Evolutionary conservation across 2,888 invertebrate genomes (phyloP), one percentile per base, ranked within the genome.

Genomic region (Darwinula stevensoni): DNA sequence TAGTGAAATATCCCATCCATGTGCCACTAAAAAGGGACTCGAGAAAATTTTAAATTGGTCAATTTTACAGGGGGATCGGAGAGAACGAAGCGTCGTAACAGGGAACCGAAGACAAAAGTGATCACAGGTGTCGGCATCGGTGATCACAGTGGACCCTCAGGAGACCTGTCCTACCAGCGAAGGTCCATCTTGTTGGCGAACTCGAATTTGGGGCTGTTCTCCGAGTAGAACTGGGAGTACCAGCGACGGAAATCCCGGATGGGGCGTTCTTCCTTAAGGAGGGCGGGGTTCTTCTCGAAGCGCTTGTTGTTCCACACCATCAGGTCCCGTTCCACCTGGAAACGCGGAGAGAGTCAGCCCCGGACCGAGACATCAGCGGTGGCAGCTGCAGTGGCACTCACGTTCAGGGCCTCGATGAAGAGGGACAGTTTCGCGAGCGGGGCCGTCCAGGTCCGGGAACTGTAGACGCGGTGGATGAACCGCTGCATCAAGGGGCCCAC

Each of bases 241-340:
- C 82, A 84, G 12, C 57, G 53, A 1, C 82, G 57, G 47, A 68
- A 76, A 1, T 60, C 56, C n/a, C 62, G 58, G 2, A 84, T 65
- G 0, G 63, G 53, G 4, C 59, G 59, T 47, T 84, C 84, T 34
- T 73, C 67, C 37, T 63, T 63, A 0, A 73, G 67, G 36, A 76
- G 58, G 0, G 67, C 44, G 0, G 82, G 80, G 1, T 64, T 62
- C 18, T 58, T 59, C 1, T 65, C 54, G 47, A 64, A 82, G 6
- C 58, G 59, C 45, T 84, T 84, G 50, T 67, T 67, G 47, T 80
- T 80, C 84, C 84, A 84, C 3, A 84, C 65, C 37, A 59, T 59
- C 1, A 82, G 62, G 47, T 84, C 84, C 1, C 82, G 59, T 47
- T 75, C 68, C 42, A 82, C 66, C 74, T 76, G 53, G 6, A 54